Evolutionary conservation across 2,888 invertebrate genomes (phyloP).

Genomic region (Thera obeliscata): DNA sequence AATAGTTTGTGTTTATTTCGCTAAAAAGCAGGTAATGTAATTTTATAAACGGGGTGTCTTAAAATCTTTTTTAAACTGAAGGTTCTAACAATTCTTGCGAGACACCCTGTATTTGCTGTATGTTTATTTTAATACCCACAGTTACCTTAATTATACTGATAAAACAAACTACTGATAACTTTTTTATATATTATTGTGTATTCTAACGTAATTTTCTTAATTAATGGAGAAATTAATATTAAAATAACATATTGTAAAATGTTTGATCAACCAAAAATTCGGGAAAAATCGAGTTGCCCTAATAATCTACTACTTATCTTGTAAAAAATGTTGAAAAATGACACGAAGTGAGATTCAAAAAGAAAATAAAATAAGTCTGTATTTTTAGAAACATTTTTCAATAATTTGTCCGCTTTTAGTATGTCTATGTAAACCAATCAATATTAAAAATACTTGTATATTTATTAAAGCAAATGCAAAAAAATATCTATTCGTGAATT

Average conservation of each 20-base stretch:
- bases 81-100: too few species aligned
- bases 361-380: slow-evolving; percentile 46
- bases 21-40: background rate
- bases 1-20: background rate
- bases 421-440: slow-evolving; percentile 17
- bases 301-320: slow-evolving; percentile 19
- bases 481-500: background rate
- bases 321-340: slow-evolving; percentile 60
- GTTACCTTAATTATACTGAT: too few species aligned
- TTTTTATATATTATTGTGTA: too few species aligned
- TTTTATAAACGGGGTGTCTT: too few species aligned
- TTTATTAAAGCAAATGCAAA: slow-evolving; percentile 1
- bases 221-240: background rate
- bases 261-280: background rate
- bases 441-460: slow-evolving; percentile 6
- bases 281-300: slow-evolving; percentile 1
- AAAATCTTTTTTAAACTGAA: too few species aligned
- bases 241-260: background rate
- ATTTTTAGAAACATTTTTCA: slow-evolving; percentile 68
- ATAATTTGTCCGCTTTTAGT: slow-evolving; percentile 47
- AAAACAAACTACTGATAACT: too few species aligned
- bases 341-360: slow-evolving; percentile 66
- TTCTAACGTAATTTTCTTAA: too few species aligned
- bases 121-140: too few species aligned
- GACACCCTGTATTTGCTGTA: too few species aligned